Base-by-base conservation (phyloP, 35 echinoderm and acorn worm species). In the Holothuria glaberrima region DNA sequence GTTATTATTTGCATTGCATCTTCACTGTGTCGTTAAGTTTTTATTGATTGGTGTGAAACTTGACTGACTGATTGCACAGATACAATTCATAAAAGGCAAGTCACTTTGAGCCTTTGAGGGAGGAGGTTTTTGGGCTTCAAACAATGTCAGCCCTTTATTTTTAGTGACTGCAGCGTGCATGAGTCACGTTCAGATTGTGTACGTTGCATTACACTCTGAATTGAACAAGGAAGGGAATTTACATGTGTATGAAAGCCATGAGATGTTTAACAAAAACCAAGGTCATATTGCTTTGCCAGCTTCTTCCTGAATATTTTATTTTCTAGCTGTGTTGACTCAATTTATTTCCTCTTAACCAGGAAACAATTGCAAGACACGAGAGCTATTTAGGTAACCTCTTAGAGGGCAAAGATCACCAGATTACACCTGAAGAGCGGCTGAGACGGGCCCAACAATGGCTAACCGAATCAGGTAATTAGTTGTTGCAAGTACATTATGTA, bases 341-440 rank as follows among this genome's bases (percentile, higher is more conserved):
- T 69, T 87, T 54, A 75, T 89, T 89, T 89, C 71, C 87, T 89
- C 30, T 75, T 76, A 60, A 57, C 52, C 72, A 97, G 95, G 95
- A 97, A 87, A 91, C 95, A 58, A 97, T 97, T 58, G 95, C 95
- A 70, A 91, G 91, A 57, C 95, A 97, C 75, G 91, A 97, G 71
- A 90, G 90, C n/a, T 97, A 97, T 91, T 85, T 97, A 25, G 92
- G 92, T 32, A 90, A 91, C 44, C 84, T 73, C 13, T 58, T 86
- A 9, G 83, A 91, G 61, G 83, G 83, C 61, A 80, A 79, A 79
- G 87, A 81, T 58, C 87, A 93, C 66, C 91, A 93, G 44, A 90
- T 89, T 59, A 90, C 86, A 44, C 75, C 88, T 68, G 64, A 92
- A 33, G 91, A 96, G 30, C 72, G 94, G 29, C 77, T 96, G 24